phyloP scores from a whole-genome alignment of 2,888 invertebrate species.

The Rapana venosa region DNA sequence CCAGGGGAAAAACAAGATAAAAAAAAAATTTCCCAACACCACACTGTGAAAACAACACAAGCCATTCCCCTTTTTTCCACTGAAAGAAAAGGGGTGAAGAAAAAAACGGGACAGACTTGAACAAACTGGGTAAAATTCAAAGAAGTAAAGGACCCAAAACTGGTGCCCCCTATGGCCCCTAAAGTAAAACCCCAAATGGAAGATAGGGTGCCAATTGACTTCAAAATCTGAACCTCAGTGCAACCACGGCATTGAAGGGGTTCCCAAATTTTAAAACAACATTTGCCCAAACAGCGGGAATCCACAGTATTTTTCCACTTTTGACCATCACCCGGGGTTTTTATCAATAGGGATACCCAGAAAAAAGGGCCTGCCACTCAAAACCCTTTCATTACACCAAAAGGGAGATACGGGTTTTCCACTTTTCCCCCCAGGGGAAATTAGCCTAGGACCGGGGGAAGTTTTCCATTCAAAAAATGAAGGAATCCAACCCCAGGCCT shows the following conservation, averaged over 20 bases:
- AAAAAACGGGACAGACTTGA: not conserved
- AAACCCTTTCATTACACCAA: constrained; percentile 27
- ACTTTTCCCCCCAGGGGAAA: constrained; percentile 11
- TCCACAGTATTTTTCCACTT: not conserved
- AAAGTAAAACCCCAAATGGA: not conserved
- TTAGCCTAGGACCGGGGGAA: not conserved
- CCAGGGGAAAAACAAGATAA: not conserved
- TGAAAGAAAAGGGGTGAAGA: not conserved
- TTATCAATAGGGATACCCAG: not conserved
- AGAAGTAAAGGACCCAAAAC: not conserved
- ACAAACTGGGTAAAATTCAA: not conserved
- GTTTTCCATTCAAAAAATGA: constrained; percentile 26
- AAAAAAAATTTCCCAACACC: not conserved
- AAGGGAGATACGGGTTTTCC: not conserved
- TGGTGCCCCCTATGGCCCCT: not conserved
- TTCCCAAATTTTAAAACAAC: not conserved
- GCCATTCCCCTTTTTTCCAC: not conserved
- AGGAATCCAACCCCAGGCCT: not conserved
- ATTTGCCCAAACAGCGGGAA: not conserved
- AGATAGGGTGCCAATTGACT: not conserved
- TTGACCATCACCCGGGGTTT: not conserved
- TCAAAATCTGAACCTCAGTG: not conserved
- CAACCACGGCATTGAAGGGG: not conserved
- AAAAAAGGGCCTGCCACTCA: not conserved
- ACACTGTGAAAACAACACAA: not conserved